These are phyloP conservation scores for Caenorhabditis briggsae DNA, from an alignment of 1,140 invertebrate species.

Conservation along the genomic window DNA sequence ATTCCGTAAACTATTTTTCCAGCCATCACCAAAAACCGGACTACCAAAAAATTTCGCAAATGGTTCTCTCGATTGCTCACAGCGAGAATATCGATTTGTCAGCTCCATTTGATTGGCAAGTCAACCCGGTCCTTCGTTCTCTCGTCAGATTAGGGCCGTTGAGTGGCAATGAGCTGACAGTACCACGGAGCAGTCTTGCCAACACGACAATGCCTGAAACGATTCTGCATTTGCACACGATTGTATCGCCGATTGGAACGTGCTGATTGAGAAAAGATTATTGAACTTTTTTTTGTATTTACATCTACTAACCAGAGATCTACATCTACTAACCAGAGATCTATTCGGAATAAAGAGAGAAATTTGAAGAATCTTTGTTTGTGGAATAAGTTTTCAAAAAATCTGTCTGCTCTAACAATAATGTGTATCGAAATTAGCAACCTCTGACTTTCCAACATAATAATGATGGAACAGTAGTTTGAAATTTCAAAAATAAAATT, in stretches of 20 bases:
- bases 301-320: neutral
- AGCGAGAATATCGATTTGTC: slow-evolving; percentile 23
- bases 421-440: too few relatives aligned
- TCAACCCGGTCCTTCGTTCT: neutral
- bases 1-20: neutral
- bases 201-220: neutral
- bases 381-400: too few relatives aligned
- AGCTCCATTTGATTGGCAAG: slow-evolving; percentile 34
- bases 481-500: too few relatives aligned
- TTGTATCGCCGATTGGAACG: neutral
- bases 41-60: neutral
- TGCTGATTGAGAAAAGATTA: neutral
- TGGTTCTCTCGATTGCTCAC: neutral
- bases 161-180: too few relatives aligned
- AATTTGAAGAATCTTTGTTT: too few relatives aligned
- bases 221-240: neutral
- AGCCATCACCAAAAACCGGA: slow-evolving; percentile 14
- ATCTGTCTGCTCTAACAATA: too few relatives aligned
- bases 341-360: neutral
- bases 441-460: too few relatives aligned
- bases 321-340: neutral
- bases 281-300: neutral
- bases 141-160: too few relatives aligned
- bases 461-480: too few relatives aligned
- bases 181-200: neutral